A percentile compares a stretch with the other conserved stretches of the same genome.
Evolutionary conservation across 1,140 invertebrate genomes (phyloP).

Genomic region (Tetragonula clypearis): DNA sequence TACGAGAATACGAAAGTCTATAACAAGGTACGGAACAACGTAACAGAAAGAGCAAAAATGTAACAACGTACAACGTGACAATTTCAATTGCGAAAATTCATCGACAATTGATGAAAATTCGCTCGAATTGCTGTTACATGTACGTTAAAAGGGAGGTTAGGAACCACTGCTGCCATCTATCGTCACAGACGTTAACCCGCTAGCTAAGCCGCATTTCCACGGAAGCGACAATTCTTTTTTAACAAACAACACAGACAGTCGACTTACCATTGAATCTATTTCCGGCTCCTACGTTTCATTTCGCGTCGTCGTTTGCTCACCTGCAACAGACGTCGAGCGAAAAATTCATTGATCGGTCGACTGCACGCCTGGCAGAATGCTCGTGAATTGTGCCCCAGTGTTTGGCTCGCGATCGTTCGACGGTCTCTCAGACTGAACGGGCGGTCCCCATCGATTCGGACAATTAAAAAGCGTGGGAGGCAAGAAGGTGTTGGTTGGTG

Average conservation of each 20-base stretch:
- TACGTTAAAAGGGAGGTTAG: too few relatives aligned
- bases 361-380: too few relatives aligned
- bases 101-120: too few relatives aligned
- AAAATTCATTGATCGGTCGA: background rate
- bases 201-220: background rate
- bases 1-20: too few relatives aligned
- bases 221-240: background rate
- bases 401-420: background rate
- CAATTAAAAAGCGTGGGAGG: slow-evolving; percentile 51
- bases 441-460: slow-evolving; percentile 43
- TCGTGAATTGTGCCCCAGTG: too few relatives aligned
- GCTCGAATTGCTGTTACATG: too few relatives aligned
- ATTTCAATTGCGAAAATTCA: too few relatives aligned
- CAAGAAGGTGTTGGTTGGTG: slow-evolving; percentile 43
- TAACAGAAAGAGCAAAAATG: too few relatives aligned
- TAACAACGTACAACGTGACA: too few relatives aligned
- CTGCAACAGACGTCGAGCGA: background rate
- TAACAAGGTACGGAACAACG: too few relatives aligned
- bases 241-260: background rate
- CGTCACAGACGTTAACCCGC: background rate
- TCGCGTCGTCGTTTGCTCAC: too few relatives aligned
- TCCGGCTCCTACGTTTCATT: background rate
- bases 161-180: slow-evolving; percentile 18
- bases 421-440: background rate
- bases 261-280: background rate